phyloP scores from a whole-genome alignment of 1,140 invertebrate species.

The Drosophila biarmipes region DNA sequence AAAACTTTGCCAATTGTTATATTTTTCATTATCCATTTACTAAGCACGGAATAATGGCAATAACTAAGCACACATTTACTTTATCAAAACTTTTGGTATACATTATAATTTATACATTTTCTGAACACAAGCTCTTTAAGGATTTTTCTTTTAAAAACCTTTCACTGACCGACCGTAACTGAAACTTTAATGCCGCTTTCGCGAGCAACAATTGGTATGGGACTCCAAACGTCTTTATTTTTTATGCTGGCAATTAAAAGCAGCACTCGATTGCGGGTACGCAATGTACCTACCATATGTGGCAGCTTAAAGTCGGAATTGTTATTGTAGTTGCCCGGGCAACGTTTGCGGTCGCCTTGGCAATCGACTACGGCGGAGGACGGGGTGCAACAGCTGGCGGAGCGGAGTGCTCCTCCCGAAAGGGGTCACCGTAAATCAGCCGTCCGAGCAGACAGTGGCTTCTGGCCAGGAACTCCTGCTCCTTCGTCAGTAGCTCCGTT shows the following conservation, averaged over 20 bases:
- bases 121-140: too few relatives aligned
- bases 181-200: background rate
- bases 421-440: constrained; percentile 65
- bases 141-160: background rate
- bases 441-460: constrained; percentile 50
- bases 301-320: constrained; percentile 43
- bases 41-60: too few relatives aligned
- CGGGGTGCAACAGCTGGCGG: constrained; percentile 14
- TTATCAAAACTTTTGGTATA: background rate
- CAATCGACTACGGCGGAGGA: constrained; percentile 58
- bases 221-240: constrained; percentile 12
- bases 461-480: background rate
- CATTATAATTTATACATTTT: too few relatives aligned
- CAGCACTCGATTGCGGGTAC: constrained; percentile 45
- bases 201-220: constrained; percentile 36
- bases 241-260: constrained; percentile 68
- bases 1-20: background rate
- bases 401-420: constrained; percentile 14
- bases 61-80: background rate
- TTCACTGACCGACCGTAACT: background rate
- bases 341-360: constrained; percentile 70
- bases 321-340: constrained; percentile 46
- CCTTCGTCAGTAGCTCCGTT: background rate
- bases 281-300: constrained; percentile 14
- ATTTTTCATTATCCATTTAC: background rate